Evolutionary conservation across 2,113 vertebrate species (phyloP).

Genomic region (Petaurus breviceps): DNA sequence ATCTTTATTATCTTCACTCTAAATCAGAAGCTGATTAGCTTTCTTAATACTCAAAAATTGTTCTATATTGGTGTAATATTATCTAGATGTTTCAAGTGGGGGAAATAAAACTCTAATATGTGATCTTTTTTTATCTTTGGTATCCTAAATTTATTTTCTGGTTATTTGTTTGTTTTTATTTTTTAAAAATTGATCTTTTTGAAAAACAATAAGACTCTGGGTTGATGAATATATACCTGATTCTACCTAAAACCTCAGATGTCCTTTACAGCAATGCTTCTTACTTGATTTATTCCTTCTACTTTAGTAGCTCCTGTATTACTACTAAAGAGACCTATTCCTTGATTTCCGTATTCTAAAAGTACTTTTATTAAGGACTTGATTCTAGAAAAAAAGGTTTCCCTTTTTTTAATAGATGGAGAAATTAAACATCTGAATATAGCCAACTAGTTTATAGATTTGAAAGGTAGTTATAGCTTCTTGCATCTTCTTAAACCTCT

Average conservation of each 20-base stretch:
- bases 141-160: background rate
- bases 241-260: background rate
- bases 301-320: background rate
- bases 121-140: background rate
- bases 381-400: background rate
- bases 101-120: background rate
- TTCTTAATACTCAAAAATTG: no score
- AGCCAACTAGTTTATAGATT: background rate
- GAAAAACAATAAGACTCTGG: background rate
- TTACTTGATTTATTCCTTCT: background rate
- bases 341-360: background rate
- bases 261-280: background rate
- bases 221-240: background rate
- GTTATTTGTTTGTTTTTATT: background rate
- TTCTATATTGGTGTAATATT: no score
- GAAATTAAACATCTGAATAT: background rate
- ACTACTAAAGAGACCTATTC: background rate
- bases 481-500: background rate
- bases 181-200: background rate
- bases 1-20: no score
- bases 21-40: no score
- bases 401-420: background rate
- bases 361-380: background rate
- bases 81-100: background rate
- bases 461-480: background rate